Evolutionary conservation across 2,888 invertebrate species (phyloP).

Genomic region (Biston stratarius): DNA sequence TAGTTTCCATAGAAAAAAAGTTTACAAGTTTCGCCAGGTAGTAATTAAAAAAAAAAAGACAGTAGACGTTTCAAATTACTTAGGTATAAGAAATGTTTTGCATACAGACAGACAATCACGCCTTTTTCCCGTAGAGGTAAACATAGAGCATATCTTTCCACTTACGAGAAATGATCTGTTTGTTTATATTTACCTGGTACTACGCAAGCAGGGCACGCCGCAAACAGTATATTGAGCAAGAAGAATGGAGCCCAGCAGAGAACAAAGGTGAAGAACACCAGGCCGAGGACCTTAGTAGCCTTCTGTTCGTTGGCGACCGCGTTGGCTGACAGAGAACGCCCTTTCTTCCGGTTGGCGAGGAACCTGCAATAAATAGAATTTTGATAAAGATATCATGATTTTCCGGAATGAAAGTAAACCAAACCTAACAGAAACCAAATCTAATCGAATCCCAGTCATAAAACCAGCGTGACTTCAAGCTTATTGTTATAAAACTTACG

Average conservation of each 20-base stretch:
- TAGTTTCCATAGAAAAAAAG: no score
- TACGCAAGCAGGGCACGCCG: constrained; percentile 92
- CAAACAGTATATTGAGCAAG: constrained; percentile 94
- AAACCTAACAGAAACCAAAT: not conserved
- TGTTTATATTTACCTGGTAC: constrained; percentile 86
- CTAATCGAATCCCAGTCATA: constrained; percentile 1
- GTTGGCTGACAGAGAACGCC: constrained; percentile 91
- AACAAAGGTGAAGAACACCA: constrained; percentile 97
- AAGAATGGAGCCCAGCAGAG: constrained; percentile 98
- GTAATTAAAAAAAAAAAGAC: no score
- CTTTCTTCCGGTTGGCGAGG: constrained; percentile 89
- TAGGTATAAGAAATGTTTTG: no score
- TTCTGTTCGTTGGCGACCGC: constrained; percentile 97
- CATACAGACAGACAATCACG: no score
- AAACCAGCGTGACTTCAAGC: not conserved
- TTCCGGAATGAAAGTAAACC: no score
- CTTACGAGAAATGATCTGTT: not conserved
- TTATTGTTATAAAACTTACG: constrained; percentile 11
- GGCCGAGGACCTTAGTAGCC: constrained; percentile 96
- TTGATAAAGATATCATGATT: no score
- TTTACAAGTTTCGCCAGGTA: no score
- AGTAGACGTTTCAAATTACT: no score
- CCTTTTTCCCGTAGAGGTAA: no score
- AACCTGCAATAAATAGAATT: constrained; percentile 88
- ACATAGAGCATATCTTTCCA: no score